Evolutionary conservation across 2,113 vertebrate species (phyloP).

Genomic region (Microcebus lehilahytsara): DNA sequence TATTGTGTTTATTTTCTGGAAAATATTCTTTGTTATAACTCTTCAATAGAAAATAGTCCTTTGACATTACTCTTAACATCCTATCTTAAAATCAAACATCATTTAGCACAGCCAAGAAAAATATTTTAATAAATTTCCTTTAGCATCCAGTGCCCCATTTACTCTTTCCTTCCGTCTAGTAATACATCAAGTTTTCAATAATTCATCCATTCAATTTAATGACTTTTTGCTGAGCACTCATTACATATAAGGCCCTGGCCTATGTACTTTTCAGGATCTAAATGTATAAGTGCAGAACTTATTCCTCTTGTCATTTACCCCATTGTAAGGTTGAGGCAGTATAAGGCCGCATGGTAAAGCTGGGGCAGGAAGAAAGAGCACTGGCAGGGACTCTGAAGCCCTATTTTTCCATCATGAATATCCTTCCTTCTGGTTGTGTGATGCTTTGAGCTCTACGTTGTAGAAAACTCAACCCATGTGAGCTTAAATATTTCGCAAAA

Average conservation of each 20-base stretch:
- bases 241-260: not conserved
- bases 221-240: not conserved
- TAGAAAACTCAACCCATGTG: not conserved
- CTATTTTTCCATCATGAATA: not conserved
- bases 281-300: not conserved
- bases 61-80: not conserved
- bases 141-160: not conserved
- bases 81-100: not conserved
- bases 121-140: not conserved
- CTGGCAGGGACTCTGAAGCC: not conserved
- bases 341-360: not conserved
- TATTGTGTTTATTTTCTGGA: not conserved
- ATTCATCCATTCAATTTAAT: not conserved
- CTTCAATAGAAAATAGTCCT: not conserved
- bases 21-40: constrained; percentile 12
- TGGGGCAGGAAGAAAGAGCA: not conserved
- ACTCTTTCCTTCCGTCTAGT: not conserved
- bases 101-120: not conserved
- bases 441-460: not conserved
- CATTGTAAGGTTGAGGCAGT: not conserved
- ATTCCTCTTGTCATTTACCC: not conserved
- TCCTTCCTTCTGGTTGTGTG: not conserved
- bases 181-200: not conserved
- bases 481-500: not conserved
- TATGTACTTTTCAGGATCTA: not conserved